Base-by-base conservation (phyloP, 2,113 vertebrate genomes). In the Hippocampus comes region DNA sequence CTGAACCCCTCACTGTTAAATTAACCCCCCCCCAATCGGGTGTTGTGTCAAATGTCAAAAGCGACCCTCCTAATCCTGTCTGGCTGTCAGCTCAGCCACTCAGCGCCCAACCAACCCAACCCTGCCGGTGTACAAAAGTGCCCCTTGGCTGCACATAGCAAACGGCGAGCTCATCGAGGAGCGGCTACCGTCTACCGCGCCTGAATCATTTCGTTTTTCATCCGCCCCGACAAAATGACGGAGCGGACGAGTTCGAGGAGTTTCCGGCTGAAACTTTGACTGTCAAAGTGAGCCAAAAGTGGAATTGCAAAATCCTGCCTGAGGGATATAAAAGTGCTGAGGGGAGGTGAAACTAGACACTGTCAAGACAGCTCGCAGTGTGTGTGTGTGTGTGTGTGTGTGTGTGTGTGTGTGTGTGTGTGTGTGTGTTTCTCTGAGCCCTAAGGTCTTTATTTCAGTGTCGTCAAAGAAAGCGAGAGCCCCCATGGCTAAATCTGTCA, bases 31-130 rank as follows among this genome's bases (percentile, higher is more conserved):
- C 77, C 88, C 78, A 84, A 75, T 86, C 68, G 83, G 82, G 83
- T 90, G 87, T 86, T 89, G 83, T 85, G 84, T 86, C 87, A 88
- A 87, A 84, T 87, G 85, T 88, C 88, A 90, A 73, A 74, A 89
- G 57, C 56, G 63, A 78, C 70, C 59, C 74, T 89, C 43, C 78
- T 90, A 90, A 90, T 91, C 90, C 87, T 65, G 78, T 82, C 85
- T 87, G 25, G 63, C 74, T 81, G 76, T 81, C 83, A 80, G 48
- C 67, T 68, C 53, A 74, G 60, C 76, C 75, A 78, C 80, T 86
- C 82, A 77, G 78, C 77, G 76, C 72, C 34, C 27, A 41, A 72
- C 71, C 79, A 49, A 72, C 66, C 79, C 23, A 17, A 10, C 64
- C 43, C 23, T 46, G 17, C 23, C 9, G 5, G 23, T 48, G 43